Conservation (phyloP, 2,113 vertebrate species). For the Sinocyclocheilus maitianheensis region DNA sequence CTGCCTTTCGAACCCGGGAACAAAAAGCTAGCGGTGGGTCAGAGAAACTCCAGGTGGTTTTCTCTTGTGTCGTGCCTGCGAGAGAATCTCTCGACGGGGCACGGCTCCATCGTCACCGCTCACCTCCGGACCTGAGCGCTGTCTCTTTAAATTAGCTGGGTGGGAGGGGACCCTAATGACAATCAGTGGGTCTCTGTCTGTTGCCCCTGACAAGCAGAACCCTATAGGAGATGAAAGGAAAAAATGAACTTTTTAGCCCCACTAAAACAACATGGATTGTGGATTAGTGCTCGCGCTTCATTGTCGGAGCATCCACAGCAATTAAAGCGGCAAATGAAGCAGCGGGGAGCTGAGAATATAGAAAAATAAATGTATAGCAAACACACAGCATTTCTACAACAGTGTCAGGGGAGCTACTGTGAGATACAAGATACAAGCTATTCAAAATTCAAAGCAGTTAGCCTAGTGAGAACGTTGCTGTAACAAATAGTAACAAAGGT, state of each 20-base stretch:
- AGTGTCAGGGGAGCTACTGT: neutral
- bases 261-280: neutral
- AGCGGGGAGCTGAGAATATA: neutral
- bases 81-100: slow-evolving; percentile 62
- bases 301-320: neutral
- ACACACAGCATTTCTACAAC: neutral
- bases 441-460: neutral
- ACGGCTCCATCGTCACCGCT: slow-evolving; percentile 19
- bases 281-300: neutral
- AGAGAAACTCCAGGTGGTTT: slow-evolving; percentile 69
- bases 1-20: slow-evolving; percentile 68
- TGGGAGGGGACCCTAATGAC: slow-evolving; percentile 56
- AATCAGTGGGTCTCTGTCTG: slow-evolving; percentile 51
- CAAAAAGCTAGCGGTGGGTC: slow-evolving; percentile 71
- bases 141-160: slow-evolving; percentile 71
- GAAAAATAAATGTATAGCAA: slow-evolving; percentile 19
- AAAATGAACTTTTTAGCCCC: slow-evolving; percentile 38
- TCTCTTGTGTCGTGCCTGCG: slow-evolving; percentile 51
- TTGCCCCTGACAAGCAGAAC: slow-evolving; percentile 30
- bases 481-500: neutral
- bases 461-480: neutral
- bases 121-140: slow-evolving; percentile 66
- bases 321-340: slow-evolving; percentile 19
- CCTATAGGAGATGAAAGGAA: slow-evolving; percentile 15
- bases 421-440: neutral